These are phyloP conservation scores for Chanos chanos DNA, from an alignment of 2,797 vertebrate species.

Conservation along the genomic window DNA sequence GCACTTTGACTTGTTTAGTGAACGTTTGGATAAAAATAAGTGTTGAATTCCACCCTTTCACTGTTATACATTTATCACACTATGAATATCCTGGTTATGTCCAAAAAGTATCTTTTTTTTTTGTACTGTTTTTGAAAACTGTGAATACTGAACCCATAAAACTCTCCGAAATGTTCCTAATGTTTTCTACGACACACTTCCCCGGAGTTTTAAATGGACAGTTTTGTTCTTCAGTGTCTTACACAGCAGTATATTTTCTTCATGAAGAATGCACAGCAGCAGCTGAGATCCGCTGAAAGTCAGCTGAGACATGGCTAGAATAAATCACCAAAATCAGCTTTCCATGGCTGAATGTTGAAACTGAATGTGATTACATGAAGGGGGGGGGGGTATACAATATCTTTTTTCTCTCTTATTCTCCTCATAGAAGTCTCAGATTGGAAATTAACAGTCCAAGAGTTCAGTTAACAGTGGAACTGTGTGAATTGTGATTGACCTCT, in stretches of 20 bases:
- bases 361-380: constrained; percentile 24
- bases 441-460: constrained; percentile 55
- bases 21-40: too few species aligned
- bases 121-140: constrained; percentile 25
- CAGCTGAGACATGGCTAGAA: constrained; percentile 36
- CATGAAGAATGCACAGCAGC: constrained; percentile 31
- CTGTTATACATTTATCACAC: too few species aligned
- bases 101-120: constrained; percentile 27
- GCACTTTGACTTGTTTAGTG: too few species aligned
- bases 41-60: too few species aligned
- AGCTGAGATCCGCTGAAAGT: constrained; percentile 21
- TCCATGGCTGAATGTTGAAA: constrained; percentile 21
- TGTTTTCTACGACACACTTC: neutral
- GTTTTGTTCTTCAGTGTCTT: too few species aligned
- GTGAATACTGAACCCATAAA: neutral
- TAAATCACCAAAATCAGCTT: constrained; percentile 28
- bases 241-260: constrained; percentile 20
- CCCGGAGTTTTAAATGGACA: constrained; percentile 21
- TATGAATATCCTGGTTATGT: too few species aligned
- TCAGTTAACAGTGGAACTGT: constrained; percentile 46
- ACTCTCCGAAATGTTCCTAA: neutral
- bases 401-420: too few species aligned
- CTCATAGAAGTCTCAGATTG: constrained; percentile 37
- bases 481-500: constrained; percentile 51
- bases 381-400: too few species aligned